Conservation (phyloP, 2,797 vertebrate species). For the Enteromius viviparus region DNA sequence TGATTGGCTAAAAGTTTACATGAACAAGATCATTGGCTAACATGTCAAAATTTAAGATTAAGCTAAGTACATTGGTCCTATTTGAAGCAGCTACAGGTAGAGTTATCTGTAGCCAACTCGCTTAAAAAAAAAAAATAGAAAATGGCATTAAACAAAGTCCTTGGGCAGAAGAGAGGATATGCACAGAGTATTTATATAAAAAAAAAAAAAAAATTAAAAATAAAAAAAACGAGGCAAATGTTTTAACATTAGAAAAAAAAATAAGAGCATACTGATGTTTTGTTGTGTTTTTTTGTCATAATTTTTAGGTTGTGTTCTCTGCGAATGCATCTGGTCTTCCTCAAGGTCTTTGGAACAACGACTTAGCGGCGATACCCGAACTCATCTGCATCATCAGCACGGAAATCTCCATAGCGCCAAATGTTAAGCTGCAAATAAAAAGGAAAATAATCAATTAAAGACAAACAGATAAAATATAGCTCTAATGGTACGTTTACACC, state of each 20-base stretch:
- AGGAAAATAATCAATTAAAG: not conserved
- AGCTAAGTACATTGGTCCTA: conserved; percentile 55
- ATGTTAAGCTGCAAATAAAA: conserved; percentile 84
- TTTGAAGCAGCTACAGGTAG: conserved; percentile 36
- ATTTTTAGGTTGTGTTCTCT: conserved; percentile 53
- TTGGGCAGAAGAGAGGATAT: conserved; percentile 49
- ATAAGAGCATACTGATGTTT: conserved; percentile 69
- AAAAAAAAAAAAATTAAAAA: conserved; percentile 50
- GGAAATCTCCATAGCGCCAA: conserved; percentile 96
- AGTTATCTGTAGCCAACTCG: conserved; percentile 27
- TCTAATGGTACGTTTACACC: not conserved
- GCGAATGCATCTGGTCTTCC: conserved; percentile 67
- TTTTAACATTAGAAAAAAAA: conserved; percentile 61
- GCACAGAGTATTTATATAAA: conserved; percentile 47
- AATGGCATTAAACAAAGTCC: conserved; percentile 41
- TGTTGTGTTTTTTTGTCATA: conserved; percentile 54
- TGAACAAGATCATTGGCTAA: conserved; percentile 44
- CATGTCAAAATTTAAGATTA: conserved; percentile 36
- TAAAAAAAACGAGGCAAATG: conserved; percentile 52
- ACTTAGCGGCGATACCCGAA: conserved; percentile 90
- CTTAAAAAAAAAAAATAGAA: conserved; percentile 24
- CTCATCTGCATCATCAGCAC: conserved; percentile 91
- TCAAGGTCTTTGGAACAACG: conserved; percentile 79
- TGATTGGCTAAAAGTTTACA: conserved; percentile 41
- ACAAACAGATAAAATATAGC: not conserved